These are phyloP conservation scores for Adelognathus sp. DNA, from an alignment of 2,888 invertebrate species.

Conservation along the genomic window DNA sequence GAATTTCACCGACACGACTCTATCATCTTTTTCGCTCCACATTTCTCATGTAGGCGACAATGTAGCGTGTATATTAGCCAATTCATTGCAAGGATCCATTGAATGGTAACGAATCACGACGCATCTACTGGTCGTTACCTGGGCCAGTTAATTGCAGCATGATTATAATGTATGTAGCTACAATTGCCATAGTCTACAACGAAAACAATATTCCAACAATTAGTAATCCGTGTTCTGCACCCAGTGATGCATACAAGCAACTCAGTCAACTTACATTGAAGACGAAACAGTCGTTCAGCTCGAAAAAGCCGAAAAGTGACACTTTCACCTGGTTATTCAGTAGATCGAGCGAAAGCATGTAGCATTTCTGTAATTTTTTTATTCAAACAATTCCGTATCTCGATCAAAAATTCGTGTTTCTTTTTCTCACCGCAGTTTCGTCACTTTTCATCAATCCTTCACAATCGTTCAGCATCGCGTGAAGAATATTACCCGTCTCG, in stretches of 20 bases:
- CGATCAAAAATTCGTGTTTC: background rate
- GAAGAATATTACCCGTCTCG: slow-evolving; percentile 15
- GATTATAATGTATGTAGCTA: background rate
- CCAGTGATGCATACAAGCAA: background rate
- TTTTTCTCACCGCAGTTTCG: background rate
- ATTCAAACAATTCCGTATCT: background rate
- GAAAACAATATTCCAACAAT: background rate
- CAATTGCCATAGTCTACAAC: background rate
- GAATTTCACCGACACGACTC: background rate
- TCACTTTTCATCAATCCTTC: background rate
- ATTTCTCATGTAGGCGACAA: too few species aligned
- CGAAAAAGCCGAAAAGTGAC: slow-evolving; percentile 6
- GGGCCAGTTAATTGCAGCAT: slow-evolving; percentile 31
- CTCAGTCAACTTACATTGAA: background rate
- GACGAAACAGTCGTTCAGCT: slow-evolving; percentile 5
- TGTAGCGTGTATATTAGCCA: background rate
- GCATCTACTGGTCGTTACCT: background rate
- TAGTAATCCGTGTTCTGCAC: background rate
- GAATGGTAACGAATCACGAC: too few species aligned
- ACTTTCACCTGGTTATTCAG: background rate
- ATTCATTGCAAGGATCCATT: too few species aligned
- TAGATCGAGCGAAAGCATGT: background rate
- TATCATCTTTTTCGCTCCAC: too few species aligned
- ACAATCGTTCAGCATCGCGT: background rate
- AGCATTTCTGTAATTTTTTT: background rate